phyloP scores from a whole-genome alignment of 2,888 invertebrate genomes.

The Hecatera dysodea region DNA sequence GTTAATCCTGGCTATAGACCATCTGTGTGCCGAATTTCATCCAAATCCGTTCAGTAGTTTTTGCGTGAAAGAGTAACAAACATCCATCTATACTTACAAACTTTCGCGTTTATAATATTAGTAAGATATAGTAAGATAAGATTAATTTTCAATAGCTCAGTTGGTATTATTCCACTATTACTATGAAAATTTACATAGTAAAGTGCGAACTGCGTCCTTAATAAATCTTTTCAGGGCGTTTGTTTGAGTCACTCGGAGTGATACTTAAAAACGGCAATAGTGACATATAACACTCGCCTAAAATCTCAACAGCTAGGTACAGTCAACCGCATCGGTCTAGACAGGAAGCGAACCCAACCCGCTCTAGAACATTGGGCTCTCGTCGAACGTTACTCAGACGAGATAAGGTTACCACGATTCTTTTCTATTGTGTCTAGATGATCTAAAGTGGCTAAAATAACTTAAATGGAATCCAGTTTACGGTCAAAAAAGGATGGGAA shows the following conservation, averaged over 20 bases:
- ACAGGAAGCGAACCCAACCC: constrained; percentile 32
- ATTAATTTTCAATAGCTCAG: too few species aligned
- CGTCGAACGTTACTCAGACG: constrained; percentile 15
- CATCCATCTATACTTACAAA: too few species aligned
- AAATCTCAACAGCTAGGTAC: not conserved
- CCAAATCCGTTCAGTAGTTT: too few species aligned
- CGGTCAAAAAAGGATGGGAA: not conserved
- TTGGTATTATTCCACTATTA: not conserved
- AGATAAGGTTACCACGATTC: constrained; percentile 17
- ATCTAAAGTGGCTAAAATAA: not conserved
- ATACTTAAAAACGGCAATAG: not conserved
- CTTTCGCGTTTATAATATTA: too few species aligned
- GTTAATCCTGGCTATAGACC: too few species aligned
- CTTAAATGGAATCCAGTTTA: not conserved
- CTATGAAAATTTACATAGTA: too few species aligned
- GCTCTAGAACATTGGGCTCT: constrained; percentile 6
- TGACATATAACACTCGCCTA: not conserved
- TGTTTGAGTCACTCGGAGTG: too few species aligned
- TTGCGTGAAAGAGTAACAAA: too few species aligned
- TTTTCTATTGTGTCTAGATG: not conserved
- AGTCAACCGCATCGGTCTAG: constrained; percentile 36
- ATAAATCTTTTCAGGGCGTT: too few species aligned
- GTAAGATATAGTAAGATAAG: too few species aligned
- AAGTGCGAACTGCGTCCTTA: too few species aligned
- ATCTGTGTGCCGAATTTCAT: too few species aligned